Base-by-base conservation (phyloP, 2,888 invertebrate species). In the Mactromeris polynyma region DNA sequence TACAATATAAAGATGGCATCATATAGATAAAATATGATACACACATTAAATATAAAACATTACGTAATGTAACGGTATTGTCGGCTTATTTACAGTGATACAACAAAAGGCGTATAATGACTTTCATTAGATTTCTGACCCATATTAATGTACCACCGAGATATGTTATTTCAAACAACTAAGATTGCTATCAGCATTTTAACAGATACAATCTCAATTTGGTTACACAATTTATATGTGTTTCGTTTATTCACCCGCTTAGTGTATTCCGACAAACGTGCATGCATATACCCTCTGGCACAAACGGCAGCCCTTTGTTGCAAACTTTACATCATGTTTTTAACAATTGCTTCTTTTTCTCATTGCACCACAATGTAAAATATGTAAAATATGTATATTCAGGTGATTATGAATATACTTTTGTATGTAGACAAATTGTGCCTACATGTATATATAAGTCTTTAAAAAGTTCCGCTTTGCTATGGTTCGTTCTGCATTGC, bases 1-100 rank as follows among this genome's bases (percentile, higher is more conserved):
- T 64, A 64, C 58, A 64, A 26, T 6, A 64, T 64, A 26, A 26
- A 64, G 58, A 64, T 64, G 26, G 26, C 58, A 64, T 64, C 58
- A 26, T 4, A 26, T n/a, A 6, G 9, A 64, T n/a, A 58, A 58
- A 6, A 64, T 64, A 26, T 14, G 33, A 73, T 33, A 73, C 69
- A 69, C 73, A 73, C 58, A 33, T 73, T 17, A 73, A 33, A 73
- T 73, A 73, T 73, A 36, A 73, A 58, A 33, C 36, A 73, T 73
- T 73, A 73, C 73, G 19, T 73, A 73, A 73, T 73, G 17, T 73
- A 73, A 73, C 73, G 33, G 73, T 36, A 33, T 73, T 73, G 36
- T 36, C 73, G 36, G 73, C 36, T 36, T 73, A 73, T 36, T 2
- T 64, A 73, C 33, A 73, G 1, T 73, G 33, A 33, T 17, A 73